Conservation (phyloP, 2,113 vertebrate genomes). For the Rhea americana region DNA sequence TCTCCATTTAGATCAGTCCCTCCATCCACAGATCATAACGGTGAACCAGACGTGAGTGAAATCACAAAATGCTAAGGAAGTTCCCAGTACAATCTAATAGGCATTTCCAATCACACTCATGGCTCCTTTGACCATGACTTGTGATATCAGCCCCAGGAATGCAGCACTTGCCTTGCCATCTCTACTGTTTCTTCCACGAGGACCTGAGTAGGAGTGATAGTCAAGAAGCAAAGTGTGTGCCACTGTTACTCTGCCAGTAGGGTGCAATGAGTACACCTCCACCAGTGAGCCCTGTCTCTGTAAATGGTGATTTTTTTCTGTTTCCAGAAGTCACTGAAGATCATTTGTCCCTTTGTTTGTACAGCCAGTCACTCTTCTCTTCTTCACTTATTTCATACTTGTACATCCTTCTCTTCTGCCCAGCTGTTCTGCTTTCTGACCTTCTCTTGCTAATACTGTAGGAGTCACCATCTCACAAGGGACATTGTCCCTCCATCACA, state of each 20-base stretch:
- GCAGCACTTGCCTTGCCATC: accelerated
- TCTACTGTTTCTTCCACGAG: not conserved
- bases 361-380: not conserved
- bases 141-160: not conserved
- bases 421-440: not conserved
- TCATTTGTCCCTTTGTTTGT: not conserved
- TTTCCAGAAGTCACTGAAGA: not conserved
- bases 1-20: not conserved
- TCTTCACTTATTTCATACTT: not conserved
- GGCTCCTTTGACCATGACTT: not conserved
- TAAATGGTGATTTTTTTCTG: not conserved
- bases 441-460: too few relatives aligned
- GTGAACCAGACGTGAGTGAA: not conserved
- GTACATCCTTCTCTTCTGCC: not conserved
- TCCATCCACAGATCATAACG: not conserved
- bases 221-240: not conserved
- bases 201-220: not conserved
- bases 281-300: accelerated
- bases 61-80: too few relatives aligned
- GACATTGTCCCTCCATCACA: too few relatives aligned
- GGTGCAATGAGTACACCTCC: accelerated
- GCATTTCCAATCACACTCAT: not conserved
- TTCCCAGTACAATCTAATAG: not conserved
- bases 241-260: too few relatives aligned
- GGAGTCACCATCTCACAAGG: too few relatives aligned